Conservation (phyloP, 2,113 vertebrate species). For the Serilophus lunatus region DNA sequence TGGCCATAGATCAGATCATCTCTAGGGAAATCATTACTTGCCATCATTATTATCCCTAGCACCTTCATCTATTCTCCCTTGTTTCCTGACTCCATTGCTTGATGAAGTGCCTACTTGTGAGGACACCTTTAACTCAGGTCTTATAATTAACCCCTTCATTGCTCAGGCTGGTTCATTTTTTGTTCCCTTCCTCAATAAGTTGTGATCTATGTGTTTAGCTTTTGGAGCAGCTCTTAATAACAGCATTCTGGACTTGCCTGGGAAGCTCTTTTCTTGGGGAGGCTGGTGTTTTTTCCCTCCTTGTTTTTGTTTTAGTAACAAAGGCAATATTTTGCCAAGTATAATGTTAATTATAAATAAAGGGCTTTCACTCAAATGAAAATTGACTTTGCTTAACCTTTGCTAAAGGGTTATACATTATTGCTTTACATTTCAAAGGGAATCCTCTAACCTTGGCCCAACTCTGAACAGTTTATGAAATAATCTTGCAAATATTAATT, state of each 20-base stretch:
- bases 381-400: constrained; percentile 35
- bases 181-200: neutral
- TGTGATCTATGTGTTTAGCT: constrained; percentile 27
- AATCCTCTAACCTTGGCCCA: neutral
- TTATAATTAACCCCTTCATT: constrained; percentile 79
- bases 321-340: neutral
- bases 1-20: constrained; percentile 94
- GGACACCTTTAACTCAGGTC: constrained; percentile 77
- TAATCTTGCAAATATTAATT: neutral
- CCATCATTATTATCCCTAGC: constrained; percentile 92
- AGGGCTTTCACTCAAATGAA: constrained; percentile 34
- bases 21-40: constrained; percentile 97
- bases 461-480: neutral
- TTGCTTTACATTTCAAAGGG: neutral
- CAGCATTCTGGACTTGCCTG: neutral
- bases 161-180: constrained; percentile 31
- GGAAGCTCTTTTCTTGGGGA: neutral
- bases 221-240: constrained; percentile 9
- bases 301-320: neutral
- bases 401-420: neutral
- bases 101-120: constrained; percentile 83
- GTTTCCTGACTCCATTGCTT: constrained; percentile 86
- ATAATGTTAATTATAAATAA: constrained; percentile 34
- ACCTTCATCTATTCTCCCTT: constrained; percentile 90
- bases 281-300: neutral